Base-by-base conservation (phyloP, 2,888 invertebrate genomes). In the Meteorus colon region DNA sequence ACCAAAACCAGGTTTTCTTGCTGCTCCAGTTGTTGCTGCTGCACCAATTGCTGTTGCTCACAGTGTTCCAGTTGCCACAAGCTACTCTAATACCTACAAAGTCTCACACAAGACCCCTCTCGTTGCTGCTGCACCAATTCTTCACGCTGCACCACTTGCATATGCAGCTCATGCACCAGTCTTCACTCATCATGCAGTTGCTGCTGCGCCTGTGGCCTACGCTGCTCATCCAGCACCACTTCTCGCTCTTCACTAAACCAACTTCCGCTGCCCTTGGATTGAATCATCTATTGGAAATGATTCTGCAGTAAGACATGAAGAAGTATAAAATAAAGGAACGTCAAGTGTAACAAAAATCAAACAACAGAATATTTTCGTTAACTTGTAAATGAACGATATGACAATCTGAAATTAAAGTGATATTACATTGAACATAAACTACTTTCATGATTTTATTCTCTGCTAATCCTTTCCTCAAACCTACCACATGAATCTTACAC, bases 11-110 rank as follows among this genome's bases (percentile, higher is more conserved):
- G 85, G 86, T 48, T 75, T 73, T 71, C 63, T 85, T 63, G 88
- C 87, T 1, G 89, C 89, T 60, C 75, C 74, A 5, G 82, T 79
- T 63, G 83, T 83, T 3, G 85, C 84, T 16, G 83, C 84, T 83
- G 84, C n/a, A 83, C 81, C 82, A 24, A 77, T 80, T 55, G 83
- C 86, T 14, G 84, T 86, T 62, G 83, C 88, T 2, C 87, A 86
- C 1, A 90, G 92, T 37, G 91, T 91, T 2, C 93, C 93, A 60
- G 91, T 92, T 31, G 93, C 93, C 80, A 93, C 93, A 81, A 93
- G 93, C 80, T 93, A 93, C 87, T 92, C 93, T 82, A 93, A 93
- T 90, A 91, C 92, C 81, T 92, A 93, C 90, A 93, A 92, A 90
- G 92, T 93, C 86, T 85, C 90, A 62, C 80, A 85, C 75, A 86